Conservation (phyloP, 1,140 invertebrate genomes). For the Maniola jurtina region DNA sequence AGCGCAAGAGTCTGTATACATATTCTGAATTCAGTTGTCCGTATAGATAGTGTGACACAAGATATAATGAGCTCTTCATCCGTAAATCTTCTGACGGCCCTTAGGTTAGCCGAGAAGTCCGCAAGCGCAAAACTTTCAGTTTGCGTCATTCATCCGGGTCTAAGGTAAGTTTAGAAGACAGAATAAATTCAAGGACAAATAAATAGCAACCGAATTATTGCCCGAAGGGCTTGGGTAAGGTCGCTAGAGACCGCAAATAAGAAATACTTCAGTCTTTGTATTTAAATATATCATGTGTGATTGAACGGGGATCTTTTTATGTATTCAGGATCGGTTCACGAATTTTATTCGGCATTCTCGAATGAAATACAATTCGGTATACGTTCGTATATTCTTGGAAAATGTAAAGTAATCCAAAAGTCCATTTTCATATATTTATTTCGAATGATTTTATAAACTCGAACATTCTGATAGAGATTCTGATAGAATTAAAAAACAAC, state of each 20-base stretch:
- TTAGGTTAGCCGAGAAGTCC: background rate
- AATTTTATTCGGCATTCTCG: slow-evolving; percentile 14
- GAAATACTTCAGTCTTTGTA: slow-evolving; percentile 12
- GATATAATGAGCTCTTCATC: no score
- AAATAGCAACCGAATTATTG: slow-evolving; percentile 8
- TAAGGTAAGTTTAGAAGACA: background rate
- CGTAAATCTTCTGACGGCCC: no score
- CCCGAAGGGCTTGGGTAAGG: slow-evolving; percentile 1
- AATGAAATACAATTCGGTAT: background rate
- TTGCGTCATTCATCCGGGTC: background rate
- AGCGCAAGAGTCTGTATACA: no score
- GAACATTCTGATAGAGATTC: no score
- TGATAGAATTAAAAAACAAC: no score
- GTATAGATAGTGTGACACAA: no score
- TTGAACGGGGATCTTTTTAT: slow-evolving; percentile 23
- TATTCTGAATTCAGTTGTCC: no score
- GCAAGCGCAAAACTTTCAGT: background rate
- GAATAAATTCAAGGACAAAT: background rate
- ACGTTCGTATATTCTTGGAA: no score
- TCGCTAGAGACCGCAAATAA: slow-evolving; percentile 16
- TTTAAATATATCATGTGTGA: slow-evolving; percentile 26
- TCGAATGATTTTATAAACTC: no score
- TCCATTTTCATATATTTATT: no score
- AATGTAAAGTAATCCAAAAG: no score
- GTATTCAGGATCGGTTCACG: slow-evolving; percentile 11